A percentile compares a stretch with the other conserved stretches of the same genome.
phyloP scores from a whole-genome alignment of 2,797 vertebrate genomes.

The Melanogrammus aeglefinus region DNA sequence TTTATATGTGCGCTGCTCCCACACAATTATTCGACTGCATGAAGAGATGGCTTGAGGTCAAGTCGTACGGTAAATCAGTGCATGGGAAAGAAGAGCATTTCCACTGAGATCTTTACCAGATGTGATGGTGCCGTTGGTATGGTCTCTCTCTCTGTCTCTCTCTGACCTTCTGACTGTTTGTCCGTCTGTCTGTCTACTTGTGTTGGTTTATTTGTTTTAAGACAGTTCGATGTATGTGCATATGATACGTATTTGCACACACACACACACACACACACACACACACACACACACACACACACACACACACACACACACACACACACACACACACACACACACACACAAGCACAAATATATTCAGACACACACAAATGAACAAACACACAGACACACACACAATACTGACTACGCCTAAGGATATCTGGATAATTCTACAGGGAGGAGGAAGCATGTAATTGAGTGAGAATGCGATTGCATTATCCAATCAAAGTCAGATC shows the following conservation, averaged over 20 bases:
- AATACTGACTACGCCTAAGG: slow-evolving; percentile 3
- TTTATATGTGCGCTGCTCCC: slow-evolving; percentile 21
- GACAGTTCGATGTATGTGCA: background rate
- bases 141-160: background rate
- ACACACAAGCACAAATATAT: background rate
- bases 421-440: slow-evolving; percentile 6
- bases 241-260: background rate
- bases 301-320: background rate
- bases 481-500: slow-evolving; percentile 3
- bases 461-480: background rate
- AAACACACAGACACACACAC: background rate
- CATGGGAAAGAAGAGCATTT: slow-evolving; percentile 56
- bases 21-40: slow-evolving; percentile 25
- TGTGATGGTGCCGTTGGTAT: slow-evolving; percentile 48
- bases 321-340: too few species aligned
- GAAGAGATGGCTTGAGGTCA: slow-evolving; percentile 31
- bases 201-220: background rate
- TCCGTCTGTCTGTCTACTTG: background rate
- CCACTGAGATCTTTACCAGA: slow-evolving; percentile 60
- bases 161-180: background rate
- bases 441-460: slow-evolving; percentile 1
- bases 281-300: background rate
- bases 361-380: background rate
- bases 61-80: slow-evolving; percentile 30
- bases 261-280: background rate